Conservation (phyloP, 2,888 invertebrate genomes). For the Noctua fimbriata region DNA sequence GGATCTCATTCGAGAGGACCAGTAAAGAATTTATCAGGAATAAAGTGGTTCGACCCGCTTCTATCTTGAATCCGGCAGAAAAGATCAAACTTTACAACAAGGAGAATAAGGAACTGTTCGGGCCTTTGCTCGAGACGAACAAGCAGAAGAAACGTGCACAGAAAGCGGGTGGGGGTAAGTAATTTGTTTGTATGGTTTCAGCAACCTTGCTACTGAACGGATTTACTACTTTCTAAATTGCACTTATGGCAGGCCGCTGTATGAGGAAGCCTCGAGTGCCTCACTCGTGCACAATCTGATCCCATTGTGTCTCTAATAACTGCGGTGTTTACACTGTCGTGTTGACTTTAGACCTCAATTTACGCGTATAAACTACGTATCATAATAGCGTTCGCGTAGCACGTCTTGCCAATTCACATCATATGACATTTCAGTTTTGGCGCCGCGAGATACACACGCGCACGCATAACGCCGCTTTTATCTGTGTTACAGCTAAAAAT, state of each 20-base stretch:
- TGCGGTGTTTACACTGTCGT: conserved; percentile 70
- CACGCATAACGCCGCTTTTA: conserved; percentile 72
- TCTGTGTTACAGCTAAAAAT: conserved; percentile 88
- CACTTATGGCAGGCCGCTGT: not conserved
- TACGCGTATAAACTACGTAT: conserved; percentile 58
- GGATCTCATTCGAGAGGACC: conserved; percentile 75
- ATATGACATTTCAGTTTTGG: conserved; percentile 85
- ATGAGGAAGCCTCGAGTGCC: conserved; percentile 16
- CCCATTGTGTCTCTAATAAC: conserved; percentile 38
- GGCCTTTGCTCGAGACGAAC: conserved; percentile 87
- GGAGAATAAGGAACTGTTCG: conserved; percentile 88
- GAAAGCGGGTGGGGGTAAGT: conserved; percentile 81
- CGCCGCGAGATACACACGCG: conserved; percentile 80
- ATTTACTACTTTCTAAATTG: conserved; percentile 72
- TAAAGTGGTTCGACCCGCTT: conserved; percentile 85
- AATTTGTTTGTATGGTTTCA: conserved; percentile 71
- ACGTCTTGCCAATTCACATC: conserved; percentile 82
- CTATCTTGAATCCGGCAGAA: conserved; percentile 85
- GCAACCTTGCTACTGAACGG: conserved; percentile 75
- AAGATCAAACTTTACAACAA: conserved; percentile 86
- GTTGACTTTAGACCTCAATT: conserved; percentile 71
- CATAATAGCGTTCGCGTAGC: conserved; percentile 60
- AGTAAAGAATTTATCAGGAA: conserved; percentile 81
- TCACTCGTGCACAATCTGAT: conserved; percentile 42
- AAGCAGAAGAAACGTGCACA: conserved; percentile 83